phyloP scores from a whole-genome alignment of 2,888 invertebrate species.

The Polydrusus tereticollis region DNA sequence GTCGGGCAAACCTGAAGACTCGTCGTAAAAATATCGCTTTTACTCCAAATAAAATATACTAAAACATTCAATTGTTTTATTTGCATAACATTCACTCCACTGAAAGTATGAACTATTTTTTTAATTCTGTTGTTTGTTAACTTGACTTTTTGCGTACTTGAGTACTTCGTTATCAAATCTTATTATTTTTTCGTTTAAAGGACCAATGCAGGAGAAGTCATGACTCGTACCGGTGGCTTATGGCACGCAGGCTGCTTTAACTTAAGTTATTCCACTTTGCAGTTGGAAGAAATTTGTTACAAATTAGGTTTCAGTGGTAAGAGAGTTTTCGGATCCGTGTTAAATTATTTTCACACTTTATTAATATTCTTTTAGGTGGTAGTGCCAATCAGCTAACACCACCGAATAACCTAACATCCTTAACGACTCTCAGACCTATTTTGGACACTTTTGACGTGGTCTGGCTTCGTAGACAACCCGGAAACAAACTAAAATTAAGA shows the following conservation, averaged over 20 bases:
- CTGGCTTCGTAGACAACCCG: conserved; percentile 57
- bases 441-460: conserved; percentile 60
- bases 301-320: conserved; percentile 74
- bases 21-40: too few species aligned
- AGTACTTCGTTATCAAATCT: background rate
- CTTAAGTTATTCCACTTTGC: conserved; percentile 68
- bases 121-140: background rate
- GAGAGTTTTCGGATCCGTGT: conserved; percentile 49
- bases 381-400: conserved; percentile 64
- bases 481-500: conserved; percentile 54
- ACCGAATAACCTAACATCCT: conserved; percentile 41
- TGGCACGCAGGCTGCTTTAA: conserved; percentile 81
- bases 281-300: conserved; percentile 74
- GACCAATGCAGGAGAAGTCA: conserved; percentile 75
- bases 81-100: too few species aligned
- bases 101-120: too few species aligned
- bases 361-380: conserved; percentile 63
- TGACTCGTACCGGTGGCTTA: conserved; percentile 75
- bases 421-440: conserved; percentile 50
- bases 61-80: too few species aligned
- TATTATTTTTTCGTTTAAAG: conserved; percentile 44
- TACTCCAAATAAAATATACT: too few species aligned
- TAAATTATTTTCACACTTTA: background rate
- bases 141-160: background rate
- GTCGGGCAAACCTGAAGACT: too few species aligned